Conservation (phyloP, 2,797 vertebrate genomes). For the Tenualosa thibaudeaui region DNA sequence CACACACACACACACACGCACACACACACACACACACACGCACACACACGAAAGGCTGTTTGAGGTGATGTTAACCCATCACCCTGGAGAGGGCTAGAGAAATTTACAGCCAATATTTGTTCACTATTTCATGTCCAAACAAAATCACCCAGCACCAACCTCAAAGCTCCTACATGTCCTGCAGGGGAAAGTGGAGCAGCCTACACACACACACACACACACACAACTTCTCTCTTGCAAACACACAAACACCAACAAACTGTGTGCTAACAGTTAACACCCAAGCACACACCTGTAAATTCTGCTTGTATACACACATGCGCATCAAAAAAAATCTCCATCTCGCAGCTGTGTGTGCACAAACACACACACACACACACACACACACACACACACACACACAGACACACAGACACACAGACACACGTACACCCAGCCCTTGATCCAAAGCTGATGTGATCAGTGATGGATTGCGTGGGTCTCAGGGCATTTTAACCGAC, state of each 20-base stretch:
- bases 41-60: slow-evolving; percentile 22
- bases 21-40: neutral
- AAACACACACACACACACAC: too few relatives aligned
- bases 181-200: neutral
- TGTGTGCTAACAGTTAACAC: too few relatives aligned
- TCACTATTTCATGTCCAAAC: slow-evolving; percentile 33
- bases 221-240: neutral
- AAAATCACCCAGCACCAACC: neutral
- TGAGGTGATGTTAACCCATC: slow-evolving; percentile 31
- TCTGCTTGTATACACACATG: too few relatives aligned
- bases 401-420: too few relatives aligned
- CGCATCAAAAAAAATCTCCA: too few relatives aligned
- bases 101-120: slow-evolving; percentile 38
- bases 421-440: neutral
- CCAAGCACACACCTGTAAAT: too few relatives aligned
- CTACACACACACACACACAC: slow-evolving; percentile 1
- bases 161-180: neutral
- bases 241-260: neutral
- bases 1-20: too few relatives aligned
- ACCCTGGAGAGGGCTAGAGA: slow-evolving; percentile 23
- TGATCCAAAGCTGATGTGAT: neutral
- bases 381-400: neutral
- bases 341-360: too few relatives aligned
- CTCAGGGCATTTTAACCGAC: neutral
- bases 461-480: neutral